Evolutionary conservation across 2,888 invertebrate species (phyloP), one percentile per base, ranked within the genome.

Genomic region (Conistra vaccinii): DNA sequence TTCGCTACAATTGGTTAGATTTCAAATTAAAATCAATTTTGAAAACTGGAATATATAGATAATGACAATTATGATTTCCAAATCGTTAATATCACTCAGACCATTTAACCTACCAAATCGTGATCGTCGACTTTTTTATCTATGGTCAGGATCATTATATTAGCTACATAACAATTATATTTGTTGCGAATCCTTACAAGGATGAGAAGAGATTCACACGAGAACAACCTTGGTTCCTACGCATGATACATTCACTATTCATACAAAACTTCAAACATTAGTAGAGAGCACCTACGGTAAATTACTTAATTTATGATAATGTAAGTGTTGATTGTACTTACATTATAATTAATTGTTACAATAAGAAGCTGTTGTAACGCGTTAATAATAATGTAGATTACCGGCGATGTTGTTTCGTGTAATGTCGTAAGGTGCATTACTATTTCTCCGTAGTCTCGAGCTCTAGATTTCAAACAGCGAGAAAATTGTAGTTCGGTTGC

Each of bases 401-500:
- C 78, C 48, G 69, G 69, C 82, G 69, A 76, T 69, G 73, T 75
- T 81, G 82, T 85, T 85, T 87, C 87, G 71, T 81, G 74, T 85
- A 77, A 75, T 87, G 77, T 87, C 80, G 86, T 85, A 87, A 87
- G 85, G 58, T 65, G 20, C 76, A 76, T 80, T 69, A 78, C 84
- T 87, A 84, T 82, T 86, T 87, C 87, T 83, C 79, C 78, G 73
- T 74, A 75, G 80, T 74, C 71, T 84, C 81, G 83, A 86, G 87
- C 80, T 87, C 87, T 87, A 88, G 83, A 86, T 88, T 87, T 72
- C 75, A 88, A 87, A 80, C 72, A 78, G 74, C 81, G 83, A 79
- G 88, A 81, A 86, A 86, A 83, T n/a, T n/a, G n/a, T 86, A 85
- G 88, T 86, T 81, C 85, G 69, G 84, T 87, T 87, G 85, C 87